These are phyloP conservation scores for Girardinichthys multiradiatus DNA, from an alignment of 2,113 vertebrate species.

Conservation along the genomic window DNA sequence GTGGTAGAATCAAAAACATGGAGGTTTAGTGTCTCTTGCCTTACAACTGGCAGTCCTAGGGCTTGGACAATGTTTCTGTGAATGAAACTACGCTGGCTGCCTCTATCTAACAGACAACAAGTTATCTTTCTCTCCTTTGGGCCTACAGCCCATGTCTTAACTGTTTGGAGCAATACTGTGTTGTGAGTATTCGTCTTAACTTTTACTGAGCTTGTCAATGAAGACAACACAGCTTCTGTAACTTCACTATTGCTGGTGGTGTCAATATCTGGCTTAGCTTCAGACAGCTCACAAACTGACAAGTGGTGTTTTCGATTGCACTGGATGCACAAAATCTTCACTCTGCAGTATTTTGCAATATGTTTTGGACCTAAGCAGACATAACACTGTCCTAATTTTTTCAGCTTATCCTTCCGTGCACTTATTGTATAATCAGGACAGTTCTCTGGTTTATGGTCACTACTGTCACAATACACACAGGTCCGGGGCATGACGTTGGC, in stretches of 20 bases:
- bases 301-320: background rate
- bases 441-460: background rate
- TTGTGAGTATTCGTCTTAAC: background rate
- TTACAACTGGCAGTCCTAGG: background rate
- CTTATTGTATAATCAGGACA: too few relatives aligned
- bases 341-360: constrained; percentile 3
- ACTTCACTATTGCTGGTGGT: background rate
- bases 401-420: too few relatives aligned
- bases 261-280: background rate
- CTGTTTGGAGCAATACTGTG: background rate
- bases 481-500: background rate
- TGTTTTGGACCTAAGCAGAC: too few relatives aligned
- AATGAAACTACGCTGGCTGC: background rate
- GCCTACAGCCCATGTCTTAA: background rate
- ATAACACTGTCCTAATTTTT: too few relatives aligned
- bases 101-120: background rate
- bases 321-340: background rate
- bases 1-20: too few relatives aligned
- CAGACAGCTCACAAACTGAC: background rate
- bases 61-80: background rate
- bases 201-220: background rate
- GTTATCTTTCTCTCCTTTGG: background rate
- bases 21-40: too few relatives aligned
- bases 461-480: constrained; percentile 4
- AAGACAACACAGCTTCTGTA: background rate